Evolutionary conservation across 2,888 invertebrate genomes (phyloP).

Genomic region (Opisthograptis luteolata): DNA sequence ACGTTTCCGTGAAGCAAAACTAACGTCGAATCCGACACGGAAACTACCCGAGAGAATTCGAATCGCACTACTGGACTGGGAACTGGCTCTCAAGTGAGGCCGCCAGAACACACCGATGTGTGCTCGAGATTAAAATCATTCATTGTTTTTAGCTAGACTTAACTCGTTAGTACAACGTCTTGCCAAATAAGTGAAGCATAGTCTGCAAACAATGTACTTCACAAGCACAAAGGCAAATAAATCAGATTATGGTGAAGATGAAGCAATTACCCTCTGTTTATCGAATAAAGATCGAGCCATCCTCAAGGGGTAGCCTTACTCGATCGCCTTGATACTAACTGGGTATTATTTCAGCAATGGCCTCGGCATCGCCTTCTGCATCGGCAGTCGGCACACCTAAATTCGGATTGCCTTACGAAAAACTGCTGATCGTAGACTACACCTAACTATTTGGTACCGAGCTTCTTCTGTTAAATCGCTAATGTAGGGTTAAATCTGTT

Average conservation of each 20-base stretch:
- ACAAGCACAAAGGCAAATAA: conserved; percentile 2
- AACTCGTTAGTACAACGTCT: no score
- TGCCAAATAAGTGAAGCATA: no score
- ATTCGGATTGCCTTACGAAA: neutral
- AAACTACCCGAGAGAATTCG: no score
- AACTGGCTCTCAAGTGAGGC: no score
- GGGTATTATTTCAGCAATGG: conserved; percentile 11
- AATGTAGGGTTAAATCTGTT: conserved; percentile 8
- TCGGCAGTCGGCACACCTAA: neutral
- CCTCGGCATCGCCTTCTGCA: conserved; percentile 22
- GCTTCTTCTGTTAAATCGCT: neutral
- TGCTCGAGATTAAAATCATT: no score
- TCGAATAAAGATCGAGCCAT: conserved; percentile 12
- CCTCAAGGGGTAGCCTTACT: conserved; percentile 11
- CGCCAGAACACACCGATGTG: no score
- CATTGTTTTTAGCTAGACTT: no score
- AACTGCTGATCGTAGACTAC: neutral
- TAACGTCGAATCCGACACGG: no score
- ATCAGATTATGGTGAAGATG: conserved; percentile 20
- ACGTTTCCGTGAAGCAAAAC: no score
- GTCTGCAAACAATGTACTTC: neutral
- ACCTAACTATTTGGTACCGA: neutral
- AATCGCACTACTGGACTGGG: no score
- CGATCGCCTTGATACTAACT: conserved; percentile 14
- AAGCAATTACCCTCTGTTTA: conserved; percentile 17